Base-by-base conservation (phyloP, 1,140 invertebrate genomes). In the Tetragnatha versicolor region DNA sequence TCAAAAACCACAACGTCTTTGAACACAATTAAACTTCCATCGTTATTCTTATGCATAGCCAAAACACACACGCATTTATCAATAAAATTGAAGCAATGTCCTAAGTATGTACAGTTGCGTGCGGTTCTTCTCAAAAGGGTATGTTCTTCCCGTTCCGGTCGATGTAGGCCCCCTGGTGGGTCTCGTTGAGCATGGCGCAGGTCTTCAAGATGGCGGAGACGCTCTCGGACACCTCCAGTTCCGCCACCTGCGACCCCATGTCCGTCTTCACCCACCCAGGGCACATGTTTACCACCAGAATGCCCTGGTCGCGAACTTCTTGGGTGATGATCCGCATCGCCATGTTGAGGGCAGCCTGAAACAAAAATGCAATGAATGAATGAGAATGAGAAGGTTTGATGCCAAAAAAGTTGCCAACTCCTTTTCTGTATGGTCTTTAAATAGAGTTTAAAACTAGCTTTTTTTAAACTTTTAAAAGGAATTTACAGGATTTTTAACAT, bases 201-300 rank as follows among this genome's bases (percentile, higher is more conserved):
- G 55, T 78, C 37, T 49, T 49, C 9, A 53, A 27, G 10, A 63
- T 78, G 33, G 25, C 20, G n/a, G 33, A 29, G n/a, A 63, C 42
- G n/a, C 60, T 68, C 6, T 78, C 45, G 0, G 14, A 12, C 5
- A 31, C 29, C 22, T 25, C 22, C 9, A 78, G n/a, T 7, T 31
- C 7, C 1, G 31, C 58, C 9, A 3, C 1, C 3, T 31, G n/a
- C 5, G 31, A 27, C 7, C 58, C 58, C 58, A 53, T 53, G 45
- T 78, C 60, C 7, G 58, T 65, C 31, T 45, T 53, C 4, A 53
- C 60, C 75, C 75, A 78, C n/a, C 58, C 60, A 17, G 75, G 75
- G 51, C 61, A 45, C 5, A 78, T 66, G 20, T 51, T 33, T 3
- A 78, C 61, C n/a, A 78, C 42, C 27, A 63, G 20, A 17, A 78